These are phyloP conservation scores for Neolamprologus kungweensis DNA, from an alignment of 2,113 vertebrate genomes.

Conservation along the genomic window DNA sequence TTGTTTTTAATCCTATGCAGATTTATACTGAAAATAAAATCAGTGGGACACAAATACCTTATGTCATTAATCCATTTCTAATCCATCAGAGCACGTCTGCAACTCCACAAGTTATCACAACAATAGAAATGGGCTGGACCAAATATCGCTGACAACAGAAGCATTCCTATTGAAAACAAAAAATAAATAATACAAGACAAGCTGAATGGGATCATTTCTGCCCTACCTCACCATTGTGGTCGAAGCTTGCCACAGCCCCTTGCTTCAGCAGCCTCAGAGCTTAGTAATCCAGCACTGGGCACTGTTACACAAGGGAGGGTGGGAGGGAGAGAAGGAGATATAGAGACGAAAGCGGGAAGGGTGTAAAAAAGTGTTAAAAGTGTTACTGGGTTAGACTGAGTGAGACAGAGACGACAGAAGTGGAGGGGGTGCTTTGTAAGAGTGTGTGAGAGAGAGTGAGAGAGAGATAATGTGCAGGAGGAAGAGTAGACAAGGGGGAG, in stretches of 20 bases:
- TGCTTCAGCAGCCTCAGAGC: conserved; percentile 38
- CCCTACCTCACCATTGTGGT: conserved; percentile 82
- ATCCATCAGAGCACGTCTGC: conserved; percentile 40
- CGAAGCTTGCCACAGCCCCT: conserved; percentile 54
- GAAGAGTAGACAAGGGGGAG: not conserved
- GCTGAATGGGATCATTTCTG: conserved; percentile 4
- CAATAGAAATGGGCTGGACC: not conserved
- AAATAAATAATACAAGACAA: not conserved
- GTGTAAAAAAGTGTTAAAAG: not conserved
- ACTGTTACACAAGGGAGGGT: conserved; percentile 53
- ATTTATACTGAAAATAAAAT: conserved; percentile 53
- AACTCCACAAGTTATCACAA: conserved; percentile 20
- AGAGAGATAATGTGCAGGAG: conserved; percentile 9
- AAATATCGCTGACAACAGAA: not conserved
- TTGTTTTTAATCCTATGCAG: conserved; percentile 55
- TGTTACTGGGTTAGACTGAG: conserved; percentile 41
- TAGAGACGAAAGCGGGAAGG: not conserved
- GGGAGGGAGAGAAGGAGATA: conserved; percentile 2
- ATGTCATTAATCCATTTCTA: conserved; percentile 56
- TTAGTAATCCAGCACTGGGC: conserved; percentile 68
- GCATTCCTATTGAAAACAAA: not conserved
- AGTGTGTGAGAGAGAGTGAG: not conserved
- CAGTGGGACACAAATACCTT: conserved; percentile 32
- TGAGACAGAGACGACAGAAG: conserved; percentile 25
- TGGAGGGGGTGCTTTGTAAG: conserved; percentile 36